Evolutionary conservation across 2,113 vertebrate species (phyloP).

Genomic region (Anguilla japonica): DNA sequence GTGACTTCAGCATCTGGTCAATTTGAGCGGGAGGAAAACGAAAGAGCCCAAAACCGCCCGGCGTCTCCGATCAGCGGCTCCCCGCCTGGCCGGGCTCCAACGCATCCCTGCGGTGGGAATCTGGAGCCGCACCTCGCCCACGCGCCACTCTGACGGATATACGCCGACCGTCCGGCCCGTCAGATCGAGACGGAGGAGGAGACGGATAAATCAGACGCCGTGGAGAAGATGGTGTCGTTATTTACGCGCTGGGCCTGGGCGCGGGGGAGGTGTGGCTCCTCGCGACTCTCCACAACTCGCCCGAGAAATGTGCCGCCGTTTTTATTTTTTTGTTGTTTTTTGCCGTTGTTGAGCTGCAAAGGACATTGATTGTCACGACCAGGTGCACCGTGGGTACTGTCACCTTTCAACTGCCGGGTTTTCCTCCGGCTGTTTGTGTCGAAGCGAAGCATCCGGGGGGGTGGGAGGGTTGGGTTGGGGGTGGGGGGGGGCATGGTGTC

Average conservation of each 20-base stretch:
- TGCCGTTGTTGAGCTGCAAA: neutral
- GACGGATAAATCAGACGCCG: constrained; percentile 1
- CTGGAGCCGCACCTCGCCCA: constrained; percentile 17
- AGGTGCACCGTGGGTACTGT: neutral
- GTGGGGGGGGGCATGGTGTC: too few relatives aligned
- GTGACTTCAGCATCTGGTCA: constrained; percentile 43
- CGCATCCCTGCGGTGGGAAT: constrained; percentile 53
- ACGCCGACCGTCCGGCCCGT: constrained; percentile 46
- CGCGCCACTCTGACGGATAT: constrained; percentile 48
- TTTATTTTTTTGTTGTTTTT: too few relatives aligned
- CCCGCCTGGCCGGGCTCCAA: constrained; percentile 55
- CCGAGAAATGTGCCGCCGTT: neutral
- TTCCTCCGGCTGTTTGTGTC: neutral
- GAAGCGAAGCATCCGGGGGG: neutral
- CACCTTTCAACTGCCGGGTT: neutral
- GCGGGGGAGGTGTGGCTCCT: neutral
- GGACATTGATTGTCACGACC: neutral
- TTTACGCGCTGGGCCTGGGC: neutral
- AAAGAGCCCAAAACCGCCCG: constrained; percentile 24
- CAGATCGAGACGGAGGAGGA: constrained; percentile 43
- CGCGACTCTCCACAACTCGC: neutral
- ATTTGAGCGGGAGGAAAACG: constrained; percentile 37
- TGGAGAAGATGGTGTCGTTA: neutral
- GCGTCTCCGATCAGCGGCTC: constrained; percentile 58
- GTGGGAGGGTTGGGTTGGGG: too few relatives aligned